Conservation (phyloP, 2,888 invertebrate species). For the Napeogenes inachia region DNA sequence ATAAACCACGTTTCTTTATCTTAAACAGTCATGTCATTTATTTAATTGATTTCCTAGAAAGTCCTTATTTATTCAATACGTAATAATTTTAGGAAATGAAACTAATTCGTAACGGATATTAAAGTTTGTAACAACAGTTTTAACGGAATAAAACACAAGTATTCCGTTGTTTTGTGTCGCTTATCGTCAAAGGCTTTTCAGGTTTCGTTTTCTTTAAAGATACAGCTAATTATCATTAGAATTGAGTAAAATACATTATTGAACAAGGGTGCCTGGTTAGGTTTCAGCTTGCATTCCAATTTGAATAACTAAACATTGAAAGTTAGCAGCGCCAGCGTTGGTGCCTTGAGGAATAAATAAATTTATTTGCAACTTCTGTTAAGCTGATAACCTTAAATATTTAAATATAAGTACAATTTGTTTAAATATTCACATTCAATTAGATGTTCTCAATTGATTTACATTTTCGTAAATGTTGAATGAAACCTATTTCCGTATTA, state of each 20-base stretch:
- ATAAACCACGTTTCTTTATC: slow-evolving; percentile 25
- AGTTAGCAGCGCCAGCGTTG: slow-evolving; percentile 14
- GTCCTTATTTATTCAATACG: slow-evolving; percentile 9
- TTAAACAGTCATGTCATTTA: slow-evolving; percentile 29
- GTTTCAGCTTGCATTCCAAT: slow-evolving; percentile 35
- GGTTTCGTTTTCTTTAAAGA: slow-evolving; percentile 53
- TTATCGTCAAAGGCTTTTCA: slow-evolving; percentile 44
- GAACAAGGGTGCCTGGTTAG: slow-evolving; percentile 38
- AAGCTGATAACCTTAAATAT: neutral
- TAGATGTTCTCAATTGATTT: no score
- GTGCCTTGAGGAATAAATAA: slow-evolving; percentile 11
- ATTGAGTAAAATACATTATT: slow-evolving; percentile 62
- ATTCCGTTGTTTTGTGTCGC: slow-evolving; percentile 27
- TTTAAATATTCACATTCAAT: no score
- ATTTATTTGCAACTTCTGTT: slow-evolving; percentile 1
- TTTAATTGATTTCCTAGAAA: slow-evolving; percentile 31
- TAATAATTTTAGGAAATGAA: no score
- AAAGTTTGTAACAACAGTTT: slow-evolving; percentile 6
- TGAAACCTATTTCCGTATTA: no score
- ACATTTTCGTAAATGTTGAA: no score
- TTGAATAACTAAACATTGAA: slow-evolving; percentile 30
- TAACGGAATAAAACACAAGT: slow-evolving; percentile 30
- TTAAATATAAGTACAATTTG: neutral
- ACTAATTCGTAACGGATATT: neutral
- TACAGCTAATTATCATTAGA: slow-evolving; percentile 67